These are phyloP conservation scores for Chymomyza procnemis DNA, from an alignment of 2,888 invertebrate species.

Conservation along the genomic window DNA sequence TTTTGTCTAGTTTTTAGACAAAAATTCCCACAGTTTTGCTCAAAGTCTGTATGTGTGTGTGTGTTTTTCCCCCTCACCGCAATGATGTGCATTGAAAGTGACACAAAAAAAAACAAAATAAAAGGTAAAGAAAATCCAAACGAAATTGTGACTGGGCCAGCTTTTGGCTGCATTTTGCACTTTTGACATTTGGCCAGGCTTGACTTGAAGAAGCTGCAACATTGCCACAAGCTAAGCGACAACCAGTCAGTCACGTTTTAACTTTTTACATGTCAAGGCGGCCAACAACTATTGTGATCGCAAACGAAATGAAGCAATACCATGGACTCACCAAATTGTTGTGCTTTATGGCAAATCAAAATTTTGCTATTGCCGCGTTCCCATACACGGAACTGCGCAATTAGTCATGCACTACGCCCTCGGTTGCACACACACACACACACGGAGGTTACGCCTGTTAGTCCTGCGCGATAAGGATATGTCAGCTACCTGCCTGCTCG, in stretches of 20 bases:
- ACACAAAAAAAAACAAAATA: slow-evolving; percentile 16
- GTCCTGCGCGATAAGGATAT: background rate
- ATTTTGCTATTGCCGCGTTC: background rate
- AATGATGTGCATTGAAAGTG: background rate
- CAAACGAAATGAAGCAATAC: no score
- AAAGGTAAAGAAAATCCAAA: slow-evolving; percentile 7
- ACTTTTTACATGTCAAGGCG: slow-evolving; percentile 1
- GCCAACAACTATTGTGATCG: no score
- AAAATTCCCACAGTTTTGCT: slow-evolving; percentile 40
- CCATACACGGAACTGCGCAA: background rate
- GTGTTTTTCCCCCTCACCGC: slow-evolving; percentile 28
- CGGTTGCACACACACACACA: background rate
- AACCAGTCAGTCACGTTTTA: slow-evolving; percentile 15
- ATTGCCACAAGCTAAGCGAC: background rate
- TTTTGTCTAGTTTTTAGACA: background rate
- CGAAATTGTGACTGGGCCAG: slow-evolving; percentile 18
- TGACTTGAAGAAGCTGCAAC: background rate
- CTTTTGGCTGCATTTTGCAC: slow-evolving; percentile 10
- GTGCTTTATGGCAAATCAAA: background rate
- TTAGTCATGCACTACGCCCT: background rate
- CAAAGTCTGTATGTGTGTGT: background rate
- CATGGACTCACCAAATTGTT: no score
- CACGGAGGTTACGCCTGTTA: background rate
- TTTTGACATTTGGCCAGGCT: slow-evolving; percentile 20
- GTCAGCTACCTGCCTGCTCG: background rate